Evolutionary conservation across 2,797 vertebrate species (phyloP), one percentile per base, ranked within the genome.

Genomic region (Tapirus indicus): DNA sequence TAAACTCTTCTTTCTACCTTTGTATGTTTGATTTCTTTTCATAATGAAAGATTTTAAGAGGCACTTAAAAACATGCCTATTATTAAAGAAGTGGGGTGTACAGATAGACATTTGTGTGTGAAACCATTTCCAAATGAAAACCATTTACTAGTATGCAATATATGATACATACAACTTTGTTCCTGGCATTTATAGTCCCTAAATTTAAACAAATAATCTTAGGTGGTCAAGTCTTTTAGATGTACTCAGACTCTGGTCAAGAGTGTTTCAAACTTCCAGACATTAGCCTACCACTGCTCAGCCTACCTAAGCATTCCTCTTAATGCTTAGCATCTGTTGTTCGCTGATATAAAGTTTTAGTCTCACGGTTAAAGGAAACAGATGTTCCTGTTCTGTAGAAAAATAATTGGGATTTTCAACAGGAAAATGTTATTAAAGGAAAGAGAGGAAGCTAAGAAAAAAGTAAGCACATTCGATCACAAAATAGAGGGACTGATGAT

Each of bases 51-150:
- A 93, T 38, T 83, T 94, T 91, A 92, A 95, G 88, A 80, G 69
- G 84, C 78, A 92, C 92, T 97, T 86, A 94, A 54, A 92, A 92
- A 82, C 52, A 86, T 52, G 56, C 4, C 44, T 66, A 88, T 74
- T 94, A 96, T 87, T 95, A 95, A 88, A 95, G 84, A 96, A 93
- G 35, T 91, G 71, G 71, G 80, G 56, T 93, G 38, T 85, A 4
- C 88, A 69, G 83, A 83, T 58, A 69, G 27, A 91, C 20, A 62
- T 88, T 41, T 85, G 64, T 89, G 18, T 75, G 25, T 82, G 77
- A 83, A 92, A 85, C 56, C 84, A 94, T 88, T 97, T 89, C 97
- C 54, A 97, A 97, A 77, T 77, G 88, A 97, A 96, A 97, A 85
- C 68, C 88, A 86, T 41, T 94, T 94, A 96, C 16, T 91, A 68